Conservation (phyloP, 2,113 vertebrate species). For the Phyllopteryx taeniolatus region DNA sequence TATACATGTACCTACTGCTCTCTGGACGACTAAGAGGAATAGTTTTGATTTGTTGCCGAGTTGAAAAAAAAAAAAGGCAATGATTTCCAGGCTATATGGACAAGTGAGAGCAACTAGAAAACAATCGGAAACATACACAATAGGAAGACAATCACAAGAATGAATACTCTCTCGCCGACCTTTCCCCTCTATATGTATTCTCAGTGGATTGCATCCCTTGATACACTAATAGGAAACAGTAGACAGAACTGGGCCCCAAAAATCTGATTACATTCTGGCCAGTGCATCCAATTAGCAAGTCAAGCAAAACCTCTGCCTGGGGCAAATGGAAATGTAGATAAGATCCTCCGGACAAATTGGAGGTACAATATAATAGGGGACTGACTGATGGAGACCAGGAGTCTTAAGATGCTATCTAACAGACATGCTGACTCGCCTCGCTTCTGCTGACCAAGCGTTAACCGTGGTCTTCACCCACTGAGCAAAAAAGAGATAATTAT, state of each 20-base stretch:
- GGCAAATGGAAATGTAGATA: conserved; percentile 67
- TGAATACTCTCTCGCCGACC: conserved; percentile 8
- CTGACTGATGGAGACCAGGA: conserved; percentile 47
- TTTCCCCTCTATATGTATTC: conserved; percentile 12
- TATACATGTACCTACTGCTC: background rate
- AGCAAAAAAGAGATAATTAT: conserved; percentile 43
- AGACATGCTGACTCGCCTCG: conserved; percentile 18
- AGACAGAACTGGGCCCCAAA: conserved; percentile 29
- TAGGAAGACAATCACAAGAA: conserved; percentile 12
- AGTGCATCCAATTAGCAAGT: conserved; percentile 56
- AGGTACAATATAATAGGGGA: conserved; percentile 48
- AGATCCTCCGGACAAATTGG: conserved; percentile 56
- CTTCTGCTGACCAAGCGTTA: conserved; percentile 61
- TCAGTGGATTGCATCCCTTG: conserved; percentile 23
- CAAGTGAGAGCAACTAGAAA: background rate
- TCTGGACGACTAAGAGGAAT: background rate
- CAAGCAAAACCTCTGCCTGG: conserved; percentile 33
- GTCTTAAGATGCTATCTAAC: conserved; percentile 59
- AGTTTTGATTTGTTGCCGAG: no score
- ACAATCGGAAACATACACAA: background rate
- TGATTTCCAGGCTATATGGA: background rate
- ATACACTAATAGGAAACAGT: conserved; percentile 28
- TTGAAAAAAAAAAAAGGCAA: background rate
- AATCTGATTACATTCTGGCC: conserved; percentile 12
- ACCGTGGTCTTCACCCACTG: conserved; percentile 15